These are phyloP conservation scores for Philonicus albiceps DNA, from an alignment of 2,888 invertebrate species.

Conservation along the genomic window DNA sequence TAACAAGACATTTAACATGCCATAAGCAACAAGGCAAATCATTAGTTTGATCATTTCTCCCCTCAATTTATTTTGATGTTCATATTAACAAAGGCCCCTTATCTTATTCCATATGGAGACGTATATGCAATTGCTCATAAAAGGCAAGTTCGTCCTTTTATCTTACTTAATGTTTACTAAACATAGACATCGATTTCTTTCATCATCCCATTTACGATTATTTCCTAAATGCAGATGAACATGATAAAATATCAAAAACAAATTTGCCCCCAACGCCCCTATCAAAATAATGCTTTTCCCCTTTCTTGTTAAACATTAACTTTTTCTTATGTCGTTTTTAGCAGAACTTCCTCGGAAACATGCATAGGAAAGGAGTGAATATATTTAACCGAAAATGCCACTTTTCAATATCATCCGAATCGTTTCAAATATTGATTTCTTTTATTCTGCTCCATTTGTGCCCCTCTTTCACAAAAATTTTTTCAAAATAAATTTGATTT, in stretches of 20 bases:
- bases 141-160: neutral
- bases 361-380: neutral
- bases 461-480: neutral
- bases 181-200: neutral
- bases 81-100: neutral
- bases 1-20: neutral
- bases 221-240: neutral
- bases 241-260: neutral
- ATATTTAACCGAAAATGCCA: neutral
- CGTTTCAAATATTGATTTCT: neutral
- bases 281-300: neutral
- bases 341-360: neutral
- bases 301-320: neutral
- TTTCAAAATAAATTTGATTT: neutral
- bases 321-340: neutral
- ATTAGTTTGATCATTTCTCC: neutral
- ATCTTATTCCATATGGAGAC: neutral
- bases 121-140: neutral
- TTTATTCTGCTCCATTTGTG: neutral
- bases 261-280: neutral
- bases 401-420: neutral
- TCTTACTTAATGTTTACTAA: neutral
- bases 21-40: neutral
- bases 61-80: neutral
- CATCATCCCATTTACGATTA: neutral